These are phyloP conservation scores for Cyprinodon brontotheroides DNA, from an alignment of 2,113 vertebrate genomes.

Conservation along the genomic window DNA sequence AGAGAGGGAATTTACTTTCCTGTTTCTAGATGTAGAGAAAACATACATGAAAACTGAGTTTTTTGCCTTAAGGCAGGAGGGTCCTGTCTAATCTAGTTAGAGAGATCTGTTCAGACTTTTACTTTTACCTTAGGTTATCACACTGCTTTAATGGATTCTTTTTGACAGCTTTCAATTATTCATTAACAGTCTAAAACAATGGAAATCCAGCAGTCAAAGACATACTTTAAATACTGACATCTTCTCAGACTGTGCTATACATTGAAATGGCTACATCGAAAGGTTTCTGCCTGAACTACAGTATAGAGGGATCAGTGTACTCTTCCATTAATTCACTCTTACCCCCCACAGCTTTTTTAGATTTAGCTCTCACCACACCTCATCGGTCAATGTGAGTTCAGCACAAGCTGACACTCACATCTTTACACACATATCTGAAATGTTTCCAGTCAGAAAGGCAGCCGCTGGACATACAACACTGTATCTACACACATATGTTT, in stretches of 20 bases:
- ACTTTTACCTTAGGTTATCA: slow-evolving; percentile 17
- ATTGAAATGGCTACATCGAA: slow-evolving; percentile 45
- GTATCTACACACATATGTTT: slow-evolving; percentile 3
- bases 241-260: slow-evolving; percentile 5
- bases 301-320: slow-evolving; percentile 45
- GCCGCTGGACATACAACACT: slow-evolving; percentile 1
- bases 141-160: slow-evolving; percentile 14
- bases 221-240: not conserved
- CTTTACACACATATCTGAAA: slow-evolving; percentile 24
- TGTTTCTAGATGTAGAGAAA: slow-evolving; percentile 52
- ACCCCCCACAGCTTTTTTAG: slow-evolving; percentile 38
- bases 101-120: slow-evolving; percentile 32
- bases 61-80: slow-evolving; percentile 19
- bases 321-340: slow-evolving; percentile 67
- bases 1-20: slow-evolving; percentile 34
- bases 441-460: slow-evolving; percentile 20
- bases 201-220: not conserved
- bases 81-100: slow-evolving; percentile 31
- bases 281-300: slow-evolving; percentile 33
- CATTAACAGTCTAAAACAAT: slow-evolving; percentile 16
- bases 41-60: slow-evolving; percentile 5
- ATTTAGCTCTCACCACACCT: slow-evolving; percentile 55
- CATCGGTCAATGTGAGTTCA: slow-evolving; percentile 55
- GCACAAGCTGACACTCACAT: slow-evolving; percentile 1
- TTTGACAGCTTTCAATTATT: slow-evolving; percentile 25